Evolutionary conservation across 2,113 vertebrate species (phyloP).

Genomic region (Rhinolophus ferrumequinum): DNA sequence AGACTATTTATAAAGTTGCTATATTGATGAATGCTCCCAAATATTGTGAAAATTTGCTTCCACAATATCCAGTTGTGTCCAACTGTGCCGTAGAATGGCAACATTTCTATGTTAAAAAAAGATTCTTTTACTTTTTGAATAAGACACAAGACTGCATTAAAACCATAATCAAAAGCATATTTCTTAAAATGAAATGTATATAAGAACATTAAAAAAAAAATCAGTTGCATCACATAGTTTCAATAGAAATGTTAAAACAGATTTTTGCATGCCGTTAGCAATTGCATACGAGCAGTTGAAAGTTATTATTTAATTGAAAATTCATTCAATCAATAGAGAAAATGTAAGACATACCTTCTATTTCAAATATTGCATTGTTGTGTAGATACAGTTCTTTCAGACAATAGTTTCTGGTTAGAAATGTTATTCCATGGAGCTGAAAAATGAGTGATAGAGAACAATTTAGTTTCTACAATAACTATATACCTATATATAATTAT

Average conservation of each 20-base stretch:
- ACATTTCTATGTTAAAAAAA: background rate
- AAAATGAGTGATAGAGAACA: constrained; percentile 71
- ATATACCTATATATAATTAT: background rate
- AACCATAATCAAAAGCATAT: background rate
- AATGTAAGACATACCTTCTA: constrained; percentile 84
- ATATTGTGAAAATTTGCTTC: background rate
- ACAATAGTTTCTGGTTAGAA: constrained; percentile 84
- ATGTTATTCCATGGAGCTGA: constrained; percentile 88
- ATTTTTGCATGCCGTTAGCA: background rate
- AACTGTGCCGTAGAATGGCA: background rate
- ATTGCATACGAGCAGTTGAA: background rate
- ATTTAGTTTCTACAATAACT: background rate
- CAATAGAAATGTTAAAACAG: background rate
- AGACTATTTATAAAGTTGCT: background rate
- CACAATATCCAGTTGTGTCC: background rate
- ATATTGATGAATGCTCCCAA: background rate
- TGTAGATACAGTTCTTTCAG: constrained; percentile 89
- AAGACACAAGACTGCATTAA: background rate
- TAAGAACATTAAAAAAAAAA: background rate
- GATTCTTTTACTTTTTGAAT: background rate
- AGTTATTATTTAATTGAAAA: constrained; percentile 21
- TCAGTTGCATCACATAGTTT: background rate
- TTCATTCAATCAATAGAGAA: background rate
- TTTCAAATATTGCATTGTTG: constrained; percentile 85
- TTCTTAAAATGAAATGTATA: background rate